phyloP scores from a whole-genome alignment of 1,140 invertebrate genomes.

The Conus ventricosus region DNA sequence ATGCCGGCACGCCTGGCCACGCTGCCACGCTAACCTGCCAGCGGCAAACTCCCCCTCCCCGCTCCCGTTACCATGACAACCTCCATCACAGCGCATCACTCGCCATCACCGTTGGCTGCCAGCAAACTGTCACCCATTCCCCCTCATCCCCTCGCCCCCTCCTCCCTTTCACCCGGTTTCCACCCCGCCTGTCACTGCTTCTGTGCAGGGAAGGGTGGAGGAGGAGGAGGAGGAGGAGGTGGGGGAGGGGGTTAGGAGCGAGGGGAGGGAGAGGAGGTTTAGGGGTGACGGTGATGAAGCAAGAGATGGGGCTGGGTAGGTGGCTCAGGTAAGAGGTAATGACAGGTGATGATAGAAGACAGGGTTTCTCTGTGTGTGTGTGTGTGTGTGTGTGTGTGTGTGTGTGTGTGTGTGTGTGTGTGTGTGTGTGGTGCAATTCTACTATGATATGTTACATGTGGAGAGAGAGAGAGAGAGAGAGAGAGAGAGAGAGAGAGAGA shows the following conservation, averaged over 20 bases:
- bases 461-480: no score
- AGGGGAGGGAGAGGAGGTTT: neutral
- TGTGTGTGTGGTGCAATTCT: no score
- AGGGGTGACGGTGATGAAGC: neutral
- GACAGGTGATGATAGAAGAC: no score
- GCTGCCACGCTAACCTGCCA: neutral
- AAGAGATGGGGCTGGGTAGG: no score
- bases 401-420: no score
- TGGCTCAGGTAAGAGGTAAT: no score
- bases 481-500: no score
- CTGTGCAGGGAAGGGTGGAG: no score
- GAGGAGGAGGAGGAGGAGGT: neutral
- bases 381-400: no score
- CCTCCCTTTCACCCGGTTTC: neutral
- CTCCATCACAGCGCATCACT: conserved; percentile 6
- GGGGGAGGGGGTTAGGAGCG: neutral
- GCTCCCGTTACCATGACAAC: conserved; percentile 2
- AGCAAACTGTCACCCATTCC: neutral
- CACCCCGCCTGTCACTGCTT: neutral
- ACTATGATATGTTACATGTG: no score
- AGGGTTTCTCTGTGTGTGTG: no score
- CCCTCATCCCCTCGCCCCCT: neutral
- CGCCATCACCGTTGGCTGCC: neutral
- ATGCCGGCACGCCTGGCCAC: conserved; percentile 8
- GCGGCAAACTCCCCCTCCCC: neutral